phyloP scores from a whole-genome alignment of 1,140 invertebrate genomes.

The Eubasilissa regina region DNA sequence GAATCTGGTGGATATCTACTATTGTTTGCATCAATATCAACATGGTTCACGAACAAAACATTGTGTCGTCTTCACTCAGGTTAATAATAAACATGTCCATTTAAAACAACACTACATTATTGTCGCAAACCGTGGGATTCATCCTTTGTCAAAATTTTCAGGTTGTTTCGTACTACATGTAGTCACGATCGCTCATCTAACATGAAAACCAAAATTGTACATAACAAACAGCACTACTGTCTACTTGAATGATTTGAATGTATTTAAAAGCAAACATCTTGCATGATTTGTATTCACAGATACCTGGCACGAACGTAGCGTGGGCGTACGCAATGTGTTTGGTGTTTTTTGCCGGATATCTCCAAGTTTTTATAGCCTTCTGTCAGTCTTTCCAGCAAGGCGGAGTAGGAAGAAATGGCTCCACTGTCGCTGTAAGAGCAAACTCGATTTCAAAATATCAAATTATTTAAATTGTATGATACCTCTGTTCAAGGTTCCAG shows the following conservation, averaged over 20 bases:
- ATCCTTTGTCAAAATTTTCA: too few species aligned
- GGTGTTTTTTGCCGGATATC: constrained; percentile 77
- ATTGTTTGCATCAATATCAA: constrained; percentile 24
- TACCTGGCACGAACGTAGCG: constrained; percentile 73
- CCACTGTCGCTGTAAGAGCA: constrained; percentile 89
- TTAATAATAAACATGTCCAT: neutral
- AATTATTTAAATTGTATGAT: constrained; percentile 26
- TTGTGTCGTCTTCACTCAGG: constrained; percentile 47
- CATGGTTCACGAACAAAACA: neutral
- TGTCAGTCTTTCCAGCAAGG: constrained; percentile 80
- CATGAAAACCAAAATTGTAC: too few species aligned
- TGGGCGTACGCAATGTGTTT: constrained; percentile 74
- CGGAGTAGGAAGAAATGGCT: constrained; percentile 94
- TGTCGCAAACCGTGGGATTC: too few species aligned
- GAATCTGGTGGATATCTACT: constrained; percentile 42
- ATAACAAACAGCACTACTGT: neutral
- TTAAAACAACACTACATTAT: too few species aligned
- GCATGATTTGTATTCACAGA: constrained; percentile 67
- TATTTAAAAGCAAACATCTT: constrained; percentile 3
- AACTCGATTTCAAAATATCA: neutral
- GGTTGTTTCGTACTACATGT: too few species aligned
- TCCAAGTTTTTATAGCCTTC: constrained; percentile 78
- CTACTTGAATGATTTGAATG: constrained; percentile 2
- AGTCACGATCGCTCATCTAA: too few species aligned
- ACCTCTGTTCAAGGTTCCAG: neutral